Conservation (phyloP, 1,140 invertebrate genomes). For the Melitaea cinxia region DNA sequence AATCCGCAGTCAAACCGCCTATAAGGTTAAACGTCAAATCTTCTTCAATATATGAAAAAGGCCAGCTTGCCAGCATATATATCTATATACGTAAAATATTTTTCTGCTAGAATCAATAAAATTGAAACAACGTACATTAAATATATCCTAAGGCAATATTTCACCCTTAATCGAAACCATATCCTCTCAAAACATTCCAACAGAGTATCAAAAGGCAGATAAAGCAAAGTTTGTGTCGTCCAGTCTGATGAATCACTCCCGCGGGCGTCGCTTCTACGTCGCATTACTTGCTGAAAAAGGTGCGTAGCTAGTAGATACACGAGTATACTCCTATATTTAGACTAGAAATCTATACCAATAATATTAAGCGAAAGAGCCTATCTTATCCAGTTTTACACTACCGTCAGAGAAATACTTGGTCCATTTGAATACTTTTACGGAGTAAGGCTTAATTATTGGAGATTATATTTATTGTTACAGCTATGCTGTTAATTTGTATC, state of each 20-base stretch:
- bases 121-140: neutral
- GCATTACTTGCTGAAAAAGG: slow-evolving; percentile 34
- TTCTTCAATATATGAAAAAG: no score
- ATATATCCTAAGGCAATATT: neutral
- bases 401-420: no score
- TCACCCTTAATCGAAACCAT: slow-evolving; percentile 5
- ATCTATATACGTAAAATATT: no score
- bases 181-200: slow-evolving; percentile 18
- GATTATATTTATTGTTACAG: no score
- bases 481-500: no score
- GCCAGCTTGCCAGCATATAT: no score
- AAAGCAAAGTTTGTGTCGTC: slow-evolving; percentile 42
- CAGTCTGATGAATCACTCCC: slow-evolving; percentile 60
- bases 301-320: slow-evolving; percentile 13
- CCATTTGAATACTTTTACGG: no score
- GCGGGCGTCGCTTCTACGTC: slow-evolving; percentile 43
- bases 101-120: neutral
- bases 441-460: no score
- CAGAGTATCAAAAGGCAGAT: slow-evolving; percentile 28
- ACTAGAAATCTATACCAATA: neutral
- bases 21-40: no score
- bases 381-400: no score
- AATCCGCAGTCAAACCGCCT: no score
- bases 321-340: neutral
- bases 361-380: no score